A percentile compares a stretch with the other conserved stretches of the same genome.
These are phyloP conservation scores for Clepsis dumicolana DNA, from an alignment of 2,888 invertebrate species.

Conservation along the genomic window DNA sequence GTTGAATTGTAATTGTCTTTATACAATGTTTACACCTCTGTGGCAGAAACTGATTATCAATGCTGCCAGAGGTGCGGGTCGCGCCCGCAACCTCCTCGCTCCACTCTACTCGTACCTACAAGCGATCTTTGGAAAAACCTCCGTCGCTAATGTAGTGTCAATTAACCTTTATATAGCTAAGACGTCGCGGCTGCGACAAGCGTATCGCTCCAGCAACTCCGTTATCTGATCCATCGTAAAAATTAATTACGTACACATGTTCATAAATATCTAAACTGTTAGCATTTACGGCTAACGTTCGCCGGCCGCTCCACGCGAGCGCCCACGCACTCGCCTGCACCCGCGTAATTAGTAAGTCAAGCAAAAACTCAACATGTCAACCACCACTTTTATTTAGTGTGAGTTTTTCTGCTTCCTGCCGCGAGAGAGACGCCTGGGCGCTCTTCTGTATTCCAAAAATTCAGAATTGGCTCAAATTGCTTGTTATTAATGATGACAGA, in stretches of 20 bases:
- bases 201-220: slow-evolving; percentile 77
- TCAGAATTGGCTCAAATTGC: slow-evolving; percentile 85
- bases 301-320: slow-evolving; percentile 67
- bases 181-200: slow-evolving; percentile 70
- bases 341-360: slow-evolving; percentile 55
- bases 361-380: slow-evolving; percentile 80
- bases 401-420: slow-evolving; percentile 82
- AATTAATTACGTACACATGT: slow-evolving; percentile 85
- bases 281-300: slow-evolving; percentile 78
- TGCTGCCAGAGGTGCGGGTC: slow-evolving; percentile 53
- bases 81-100: slow-evolving; percentile 49
- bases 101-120: slow-evolving; percentile 54
- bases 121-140: slow-evolving; percentile 56
- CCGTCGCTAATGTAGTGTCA: slow-evolving; percentile 66
- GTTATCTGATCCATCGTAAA: slow-evolving; percentile 84
- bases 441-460: slow-evolving; percentile 80
- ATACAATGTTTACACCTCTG: slow-evolving; percentile 63
- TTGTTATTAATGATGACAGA: slow-evolving; percentile 86
- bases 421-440: slow-evolving; percentile 77
- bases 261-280: slow-evolving; percentile 83
- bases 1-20: slow-evolving; percentile 57
- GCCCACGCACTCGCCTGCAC: slow-evolving; percentile 49
- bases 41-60: slow-evolving; percentile 43
- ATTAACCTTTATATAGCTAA: slow-evolving; percentile 71
- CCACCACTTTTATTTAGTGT: slow-evolving; percentile 79